phyloP scores from a whole-genome alignment of 1,140 invertebrate genomes.

The Daktulosphaira vitifoliae region DNA sequence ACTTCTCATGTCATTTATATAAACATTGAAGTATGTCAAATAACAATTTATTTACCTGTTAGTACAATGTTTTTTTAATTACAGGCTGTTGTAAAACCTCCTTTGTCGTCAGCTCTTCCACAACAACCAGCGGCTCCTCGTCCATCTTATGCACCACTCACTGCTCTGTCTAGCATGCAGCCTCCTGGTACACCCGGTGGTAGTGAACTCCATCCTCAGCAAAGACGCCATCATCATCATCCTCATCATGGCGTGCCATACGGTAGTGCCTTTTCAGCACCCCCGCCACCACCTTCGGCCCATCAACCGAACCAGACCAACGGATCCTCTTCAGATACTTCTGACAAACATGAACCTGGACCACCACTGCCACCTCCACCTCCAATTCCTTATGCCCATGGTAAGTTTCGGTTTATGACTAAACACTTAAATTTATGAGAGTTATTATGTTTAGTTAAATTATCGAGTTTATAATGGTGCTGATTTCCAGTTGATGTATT shows the following conservation, averaged over 20 bases:
- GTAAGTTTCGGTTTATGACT: conserved; percentile 38
- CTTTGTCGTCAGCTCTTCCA: background rate
- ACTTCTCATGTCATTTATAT: too few relatives aligned
- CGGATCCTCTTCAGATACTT: conserved; percentile 7
- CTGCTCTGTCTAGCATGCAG: conserved; percentile 77
- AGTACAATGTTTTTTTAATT: too few relatives aligned
- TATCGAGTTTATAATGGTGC: too few relatives aligned
- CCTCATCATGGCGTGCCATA: conserved; percentile 42
- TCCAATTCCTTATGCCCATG: conserved; percentile 40
- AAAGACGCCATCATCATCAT: conserved; percentile 35
- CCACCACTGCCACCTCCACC: conserved; percentile 22
- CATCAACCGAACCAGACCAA: background rate
- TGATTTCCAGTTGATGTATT: too few relatives aligned
- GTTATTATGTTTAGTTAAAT: too few relatives aligned
- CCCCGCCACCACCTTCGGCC: conserved; percentile 38
- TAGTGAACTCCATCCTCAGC: conserved; percentile 34
- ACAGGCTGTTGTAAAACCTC: background rate
- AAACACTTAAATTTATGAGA: too few relatives aligned
- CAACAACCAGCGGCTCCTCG: conserved; percentile 8
- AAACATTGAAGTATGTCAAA: too few relatives aligned
- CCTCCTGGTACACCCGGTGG: conserved; percentile 51
- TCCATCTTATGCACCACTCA: conserved; percentile 61
- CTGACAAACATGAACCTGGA: conserved; percentile 33
- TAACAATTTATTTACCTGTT: too few relatives aligned
- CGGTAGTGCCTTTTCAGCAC: conserved; percentile 36